Evolutionary conservation across 2,888 invertebrate genomes (phyloP), one percentile per base, ranked within the genome.

Genomic region (Agriopis aurantiaria): DNA sequence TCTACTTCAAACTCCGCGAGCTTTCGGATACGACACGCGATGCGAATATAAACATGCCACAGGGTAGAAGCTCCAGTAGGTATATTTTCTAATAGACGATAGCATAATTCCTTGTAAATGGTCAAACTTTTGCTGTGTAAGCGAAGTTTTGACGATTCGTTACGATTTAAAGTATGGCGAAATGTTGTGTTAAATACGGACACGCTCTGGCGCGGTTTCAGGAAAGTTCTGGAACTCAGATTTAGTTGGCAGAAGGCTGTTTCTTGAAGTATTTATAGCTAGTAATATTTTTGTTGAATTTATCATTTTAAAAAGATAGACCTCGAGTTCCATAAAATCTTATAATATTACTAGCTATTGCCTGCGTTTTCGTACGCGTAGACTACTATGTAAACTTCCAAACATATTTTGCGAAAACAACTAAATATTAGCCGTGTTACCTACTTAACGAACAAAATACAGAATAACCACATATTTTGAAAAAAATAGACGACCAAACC

Each of bases 101-200:
- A 90, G 87, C 88, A 89, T 91, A 91, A 90, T 91, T 92, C 87
- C 85, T 88, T 87, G 84, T 92, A 92, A 77, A 93, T 89, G 90
- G 89, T 87, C 87, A 84, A 92, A 93, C 86, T 93, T 91, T 88
- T 75, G 85, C 86, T 82, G 82, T 82, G 80, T 82, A 80, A 82
- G 81, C 77, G 83, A 86, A 85, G 78, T 84, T 87, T 84, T 78
- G 82, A 82, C 82, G 81, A 85, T 85, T 85, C 83, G 83, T 86
- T 86, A 83, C 79, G 80, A 80, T 85, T 86, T 84, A 85, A 86
- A 84, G 79, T 80, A 80, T 78, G 69, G 73, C 76, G 56, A 69
- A 72, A 71, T 76, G 75, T 72, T 76, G 74, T 80, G 77, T 77
- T 81, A 78, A 77, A 78, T 79, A 73, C 74, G 76, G 43, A 64